Evolutionary conservation across 2,888 invertebrate genomes (phyloP), one percentile per base, ranked within the genome.

Genomic region (Tipula unca): DNA sequence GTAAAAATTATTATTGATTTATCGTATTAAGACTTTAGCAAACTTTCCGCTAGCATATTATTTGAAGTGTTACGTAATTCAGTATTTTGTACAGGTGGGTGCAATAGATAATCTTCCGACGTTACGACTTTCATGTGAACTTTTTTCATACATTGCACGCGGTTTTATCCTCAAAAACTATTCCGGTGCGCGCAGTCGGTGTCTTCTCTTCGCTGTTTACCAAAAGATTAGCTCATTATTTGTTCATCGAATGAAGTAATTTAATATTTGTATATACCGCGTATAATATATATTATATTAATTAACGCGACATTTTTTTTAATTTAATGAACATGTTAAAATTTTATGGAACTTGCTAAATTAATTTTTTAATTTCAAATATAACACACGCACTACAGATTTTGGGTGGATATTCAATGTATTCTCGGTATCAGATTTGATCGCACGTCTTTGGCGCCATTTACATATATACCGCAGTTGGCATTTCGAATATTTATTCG

Each of bases 291-390:
- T n/a, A n/a, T n/a, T n/a, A n/a, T 69, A 25, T 69, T 69, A 69
- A 69, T 69, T 20, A 69, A 8, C 69, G 69, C 25, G 69, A 69
- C 69, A 25, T 20, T 69, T 69, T 25, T 69, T 69, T 25, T 5
- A 10, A 25, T 69, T 20, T 69, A 69, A 69, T 25, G 69, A 69
- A 10, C 69, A 25, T 69, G 69, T 69, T 69, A 69, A 69, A 69
- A 69, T 69, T 69, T 69, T 69, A 69, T 25, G 69, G 69, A 69
- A 69, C 69, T 69, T 69, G 69, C 69, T 69, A 69, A 69, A 69
- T 69, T 25, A 69, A 25, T 69, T 69, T 48, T 42, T n/a, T 48
- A 48, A 48, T 17, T 48, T 20, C 10, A 69, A 25, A 20, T 8
- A 25, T 69, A 14, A 20, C 2, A 25, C 25, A 25, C 25, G 69